A percentile compares a stretch with the other conserved stretches of the same genome.
These are phyloP conservation scores for Sinocyclocheilus rhinocerous DNA, from an alignment of 2,113 vertebrate species.

Conservation along the genomic window DNA sequence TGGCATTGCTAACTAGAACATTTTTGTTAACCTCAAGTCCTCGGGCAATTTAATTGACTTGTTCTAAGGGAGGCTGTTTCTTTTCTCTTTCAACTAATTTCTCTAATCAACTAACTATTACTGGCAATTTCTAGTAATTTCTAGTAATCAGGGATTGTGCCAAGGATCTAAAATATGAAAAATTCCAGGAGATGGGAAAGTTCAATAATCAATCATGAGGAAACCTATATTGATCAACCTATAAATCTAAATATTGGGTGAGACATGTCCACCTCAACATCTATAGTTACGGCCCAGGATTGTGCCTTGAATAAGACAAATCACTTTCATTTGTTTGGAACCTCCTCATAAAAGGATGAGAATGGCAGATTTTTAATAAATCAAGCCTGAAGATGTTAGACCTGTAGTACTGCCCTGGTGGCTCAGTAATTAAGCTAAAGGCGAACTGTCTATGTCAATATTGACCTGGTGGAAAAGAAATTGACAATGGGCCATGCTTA, in stretches of 20 bases:
- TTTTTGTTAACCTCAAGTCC: not conserved
- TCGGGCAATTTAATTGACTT: not conserved
- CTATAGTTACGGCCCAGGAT: not conserved
- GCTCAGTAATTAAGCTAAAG: not conserved
- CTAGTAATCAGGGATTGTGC: not conserved
- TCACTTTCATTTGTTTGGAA: not conserved
- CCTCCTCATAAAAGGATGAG: not conserved
- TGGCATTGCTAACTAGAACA: not conserved
- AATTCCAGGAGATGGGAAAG: not conserved
- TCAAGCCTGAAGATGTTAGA: not conserved
- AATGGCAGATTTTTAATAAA: slow-evolving; percentile 17
- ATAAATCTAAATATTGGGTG: not conserved
- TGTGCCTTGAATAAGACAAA: not conserved
- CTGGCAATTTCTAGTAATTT: not conserved
- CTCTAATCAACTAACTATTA: not conserved
- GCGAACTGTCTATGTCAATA: not conserved
- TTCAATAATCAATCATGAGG: not conserved
- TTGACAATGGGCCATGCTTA: not conserved
- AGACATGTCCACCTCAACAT: not conserved
- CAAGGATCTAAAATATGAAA: not conserved
- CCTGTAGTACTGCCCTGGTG: not conserved
- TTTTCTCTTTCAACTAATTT: not conserved
- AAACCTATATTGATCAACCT: not conserved
- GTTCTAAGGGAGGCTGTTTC: not conserved
- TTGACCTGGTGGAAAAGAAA: not conserved